phyloP scores from a whole-genome alignment of 2,888 invertebrate genomes.

The Chloroclystis v-ata region DNA sequence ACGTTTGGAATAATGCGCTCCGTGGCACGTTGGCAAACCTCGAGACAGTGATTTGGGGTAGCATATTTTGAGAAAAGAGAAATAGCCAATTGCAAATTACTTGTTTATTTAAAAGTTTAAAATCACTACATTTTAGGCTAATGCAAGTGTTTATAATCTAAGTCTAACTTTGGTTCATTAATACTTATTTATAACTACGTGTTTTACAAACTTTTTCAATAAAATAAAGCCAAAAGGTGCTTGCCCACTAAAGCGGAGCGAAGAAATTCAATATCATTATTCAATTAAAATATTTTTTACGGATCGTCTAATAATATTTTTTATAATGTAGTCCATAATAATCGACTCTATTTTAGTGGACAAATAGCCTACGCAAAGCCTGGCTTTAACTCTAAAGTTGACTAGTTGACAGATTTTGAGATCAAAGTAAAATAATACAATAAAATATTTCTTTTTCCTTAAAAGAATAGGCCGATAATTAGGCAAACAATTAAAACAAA shows the following conservation, averaged over 20 bases:
- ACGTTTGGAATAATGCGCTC: too few relatives aligned
- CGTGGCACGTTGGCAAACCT: too few relatives aligned
- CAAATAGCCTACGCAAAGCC: too few relatives aligned
- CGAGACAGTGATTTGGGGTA: too few relatives aligned
- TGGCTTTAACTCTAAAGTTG: neutral
- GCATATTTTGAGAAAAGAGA: constrained; percentile 30
- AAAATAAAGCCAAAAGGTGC: constrained; percentile 37
- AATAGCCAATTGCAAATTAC: constrained; percentile 43
- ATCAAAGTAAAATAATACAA: neutral
- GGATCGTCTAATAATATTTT: too few relatives aligned
- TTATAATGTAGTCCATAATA: too few relatives aligned
- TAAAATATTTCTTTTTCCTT: neutral
- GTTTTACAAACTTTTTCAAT: constrained; percentile 59
- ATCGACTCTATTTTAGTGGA: too few relatives aligned
- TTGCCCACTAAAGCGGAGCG: too few relatives aligned
- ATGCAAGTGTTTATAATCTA: constrained; percentile 48
- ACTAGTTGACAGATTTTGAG: constrained; percentile 7
- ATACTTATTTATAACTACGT: constrained; percentile 59
- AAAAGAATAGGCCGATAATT: constrained; percentile 6
- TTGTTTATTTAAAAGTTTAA: constrained; percentile 59
- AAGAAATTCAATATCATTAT: too few relatives aligned
- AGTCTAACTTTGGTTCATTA: constrained; percentile 48
- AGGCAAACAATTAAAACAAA: constrained; percentile 2
- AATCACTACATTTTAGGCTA: constrained; percentile 61
- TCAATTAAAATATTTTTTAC: too few relatives aligned